Percentiles rank a stretch among this genome's conserved stretches.
Evolutionary conservation across 2,888 invertebrate species (phyloP).

Genomic region (Caenorhabditis zanzibari): DNA sequence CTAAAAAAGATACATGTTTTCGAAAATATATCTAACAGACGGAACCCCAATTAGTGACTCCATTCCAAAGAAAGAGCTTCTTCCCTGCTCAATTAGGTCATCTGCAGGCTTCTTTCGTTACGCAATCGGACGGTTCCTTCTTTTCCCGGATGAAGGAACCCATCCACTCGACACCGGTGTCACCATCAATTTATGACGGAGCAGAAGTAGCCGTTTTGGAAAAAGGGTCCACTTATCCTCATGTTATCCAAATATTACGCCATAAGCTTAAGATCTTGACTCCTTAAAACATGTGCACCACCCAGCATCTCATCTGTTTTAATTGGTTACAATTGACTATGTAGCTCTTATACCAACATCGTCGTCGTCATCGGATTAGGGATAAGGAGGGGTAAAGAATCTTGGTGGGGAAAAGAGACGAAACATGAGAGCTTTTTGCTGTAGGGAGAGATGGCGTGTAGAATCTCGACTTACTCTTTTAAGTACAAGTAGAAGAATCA

Average conservation of each 20-base stretch:
- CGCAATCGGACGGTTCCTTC: slow-evolving; percentile 46
- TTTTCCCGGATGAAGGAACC: slow-evolving; percentile 62
- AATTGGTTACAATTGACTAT: slow-evolving; percentile 64
- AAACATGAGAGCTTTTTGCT: slow-evolving; percentile 21
- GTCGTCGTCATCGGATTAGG: slow-evolving; percentile 45
- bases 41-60: slow-evolving; percentile 45
- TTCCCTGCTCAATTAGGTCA: slow-evolving; percentile 46
- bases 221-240: slow-evolving; percentile 39
- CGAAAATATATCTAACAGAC: slow-evolving; percentile 32
- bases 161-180: slow-evolving; percentile 79
- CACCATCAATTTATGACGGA: slow-evolving; percentile 30
- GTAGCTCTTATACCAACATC: slow-evolving; percentile 40
- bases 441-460: slow-evolving; percentile 24
- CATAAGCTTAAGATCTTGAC: slow-evolving; percentile 56
- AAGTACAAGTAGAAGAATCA: slow-evolving; percentile 35
- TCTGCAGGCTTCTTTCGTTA: slow-evolving; percentile 53
- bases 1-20: slow-evolving; percentile 7
- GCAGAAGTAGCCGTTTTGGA: slow-evolving; percentile 5
- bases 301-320: slow-evolving; percentile 41
- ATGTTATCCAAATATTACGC: slow-evolving; percentile 68
- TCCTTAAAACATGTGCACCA: slow-evolving; percentile 34
- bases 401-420: slow-evolving; percentile 34
- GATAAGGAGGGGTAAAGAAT: slow-evolving; percentile 20
- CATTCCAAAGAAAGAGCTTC: neutral
- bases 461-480: slow-evolving; percentile 35